phyloP scores from a whole-genome alignment of 2,113 vertebrate species.

The Brachypteracias leptosomus region DNA sequence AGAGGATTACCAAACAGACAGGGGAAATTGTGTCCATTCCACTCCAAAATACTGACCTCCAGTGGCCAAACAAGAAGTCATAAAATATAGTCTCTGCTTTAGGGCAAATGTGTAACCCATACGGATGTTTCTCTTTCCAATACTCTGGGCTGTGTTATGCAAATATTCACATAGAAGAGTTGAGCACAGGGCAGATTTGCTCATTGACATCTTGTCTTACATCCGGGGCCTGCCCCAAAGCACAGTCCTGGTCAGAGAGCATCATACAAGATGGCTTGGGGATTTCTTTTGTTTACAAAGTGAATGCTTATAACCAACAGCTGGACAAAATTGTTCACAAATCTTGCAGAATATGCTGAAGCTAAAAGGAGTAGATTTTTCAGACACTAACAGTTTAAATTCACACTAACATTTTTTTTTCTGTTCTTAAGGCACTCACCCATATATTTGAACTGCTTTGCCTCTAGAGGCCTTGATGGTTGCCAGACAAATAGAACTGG shows the following conservation, averaged over 20 bases:
- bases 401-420: neutral
- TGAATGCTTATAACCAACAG: neutral
- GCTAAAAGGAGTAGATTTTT: neutral
- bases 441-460: neutral
- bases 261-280: neutral
- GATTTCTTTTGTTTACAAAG: neutral
- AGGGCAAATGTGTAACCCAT: neutral
- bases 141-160: neutral
- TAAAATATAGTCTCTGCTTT: neutral
- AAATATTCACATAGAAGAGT: neutral
- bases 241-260: rapidly evolving
- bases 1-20: neutral
- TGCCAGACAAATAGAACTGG: neutral
- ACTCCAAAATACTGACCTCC: slow-evolving; percentile 60
- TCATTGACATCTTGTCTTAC: neutral
- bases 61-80: slow-evolving; percentile 1
- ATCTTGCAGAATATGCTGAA: neutral
- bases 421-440: neutral
- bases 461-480: neutral
- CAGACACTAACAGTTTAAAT: neutral
- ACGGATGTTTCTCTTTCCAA: neutral
- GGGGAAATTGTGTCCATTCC: neutral
- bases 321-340: neutral
- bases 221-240: neutral
- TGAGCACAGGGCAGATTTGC: neutral